phyloP scores from a whole-genome alignment of 2,113 vertebrate genomes.

The Spea multiplicata region DNA sequence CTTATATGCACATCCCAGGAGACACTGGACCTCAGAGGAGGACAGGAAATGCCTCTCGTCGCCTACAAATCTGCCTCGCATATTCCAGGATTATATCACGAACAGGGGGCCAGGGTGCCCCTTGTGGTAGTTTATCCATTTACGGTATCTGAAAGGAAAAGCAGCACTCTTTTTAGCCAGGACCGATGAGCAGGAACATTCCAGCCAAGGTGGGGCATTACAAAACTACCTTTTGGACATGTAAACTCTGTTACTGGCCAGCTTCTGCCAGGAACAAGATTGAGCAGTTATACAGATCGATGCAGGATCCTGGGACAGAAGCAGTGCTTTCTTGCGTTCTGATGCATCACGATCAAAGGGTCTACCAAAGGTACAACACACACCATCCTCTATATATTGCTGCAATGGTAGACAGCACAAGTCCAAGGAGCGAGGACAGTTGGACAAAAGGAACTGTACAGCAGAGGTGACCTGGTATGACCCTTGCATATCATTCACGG shows the following conservation, averaged over 20 bases:
- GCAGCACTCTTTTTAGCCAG: slow-evolving; percentile 79
- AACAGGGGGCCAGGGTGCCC: slow-evolving; percentile 78
- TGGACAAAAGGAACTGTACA: slow-evolving; percentile 78
- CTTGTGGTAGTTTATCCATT: slow-evolving; percentile 69
- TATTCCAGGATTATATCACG: slow-evolving; percentile 76
- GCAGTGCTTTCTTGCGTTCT: slow-evolving; percentile 64
- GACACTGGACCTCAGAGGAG: slow-evolving; percentile 82
- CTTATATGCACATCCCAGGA: slow-evolving; percentile 69
- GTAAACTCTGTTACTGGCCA: slow-evolving; percentile 84
- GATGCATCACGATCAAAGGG: slow-evolving; percentile 73
- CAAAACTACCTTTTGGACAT: slow-evolving; percentile 61
- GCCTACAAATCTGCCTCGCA: slow-evolving; percentile 74
- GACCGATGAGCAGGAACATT: slow-evolving; percentile 74
- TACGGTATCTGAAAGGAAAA: slow-evolving; percentile 84
- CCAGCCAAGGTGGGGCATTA: slow-evolving; percentile 83
- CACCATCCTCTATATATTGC: slow-evolving; percentile 76
- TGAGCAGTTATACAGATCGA: slow-evolving; percentile 81
- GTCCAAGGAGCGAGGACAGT: slow-evolving; percentile 61
- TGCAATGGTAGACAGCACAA: slow-evolving; percentile 80
- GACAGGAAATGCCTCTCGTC: slow-evolving; percentile 69
- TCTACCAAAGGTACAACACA: slow-evolving; percentile 75
- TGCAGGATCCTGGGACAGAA: slow-evolving; percentile 74
- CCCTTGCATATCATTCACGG: no score
- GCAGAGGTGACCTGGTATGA: slow-evolving; percentile 79
- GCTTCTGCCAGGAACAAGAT: slow-evolving; percentile 74